Evolutionary conservation across 1,140 invertebrate genomes (phyloP).

Genomic region (Drosophila santomea): DNA sequence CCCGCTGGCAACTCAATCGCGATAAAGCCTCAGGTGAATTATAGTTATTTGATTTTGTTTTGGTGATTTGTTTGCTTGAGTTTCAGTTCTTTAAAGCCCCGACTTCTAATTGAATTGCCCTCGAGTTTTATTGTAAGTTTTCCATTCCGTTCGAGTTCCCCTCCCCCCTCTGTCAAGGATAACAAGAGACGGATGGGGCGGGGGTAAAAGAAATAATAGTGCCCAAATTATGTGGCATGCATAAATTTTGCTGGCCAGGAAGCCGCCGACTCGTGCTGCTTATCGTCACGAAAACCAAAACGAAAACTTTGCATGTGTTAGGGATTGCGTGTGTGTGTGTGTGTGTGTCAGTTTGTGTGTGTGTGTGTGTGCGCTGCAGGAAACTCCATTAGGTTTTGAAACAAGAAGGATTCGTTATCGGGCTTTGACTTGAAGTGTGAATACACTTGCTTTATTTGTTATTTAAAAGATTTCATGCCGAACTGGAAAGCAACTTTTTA

Average conservation of each 20-base stretch:
- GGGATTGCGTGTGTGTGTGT: not conserved
- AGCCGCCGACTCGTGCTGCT: conserved; percentile 70
- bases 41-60: conserved; percentile 82
- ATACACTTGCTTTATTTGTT: conserved; percentile 13
- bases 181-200: not conserved
- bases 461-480: not conserved
- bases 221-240: conserved; percentile 78
- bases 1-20: conserved; percentile 69
- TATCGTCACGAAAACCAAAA: conserved; percentile 72
- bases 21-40: conserved; percentile 80
- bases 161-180: not conserved
- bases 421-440: not conserved
- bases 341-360: not conserved
- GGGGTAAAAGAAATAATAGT: conserved; percentile 62
- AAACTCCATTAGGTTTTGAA: conserved; percentile 72
- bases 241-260: conserved; percentile 76
- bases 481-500: too few relatives aligned
- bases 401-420: conserved; percentile 29
- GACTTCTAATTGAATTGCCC: conserved; percentile 79
- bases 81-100: conserved; percentile 61
- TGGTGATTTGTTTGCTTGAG: conserved; percentile 72
- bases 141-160: conserved; percentile 7
- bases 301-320: conserved; percentile 65
- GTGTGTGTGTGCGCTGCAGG: conserved; percentile 16
- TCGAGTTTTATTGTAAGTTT: conserved; percentile 47